Percentiles rank a stretch among this genome's conserved stretches.
Evolutionary conservation across 2,797 vertebrate species (phyloP).

Genomic region (Phalloptychus januarius): DNA sequence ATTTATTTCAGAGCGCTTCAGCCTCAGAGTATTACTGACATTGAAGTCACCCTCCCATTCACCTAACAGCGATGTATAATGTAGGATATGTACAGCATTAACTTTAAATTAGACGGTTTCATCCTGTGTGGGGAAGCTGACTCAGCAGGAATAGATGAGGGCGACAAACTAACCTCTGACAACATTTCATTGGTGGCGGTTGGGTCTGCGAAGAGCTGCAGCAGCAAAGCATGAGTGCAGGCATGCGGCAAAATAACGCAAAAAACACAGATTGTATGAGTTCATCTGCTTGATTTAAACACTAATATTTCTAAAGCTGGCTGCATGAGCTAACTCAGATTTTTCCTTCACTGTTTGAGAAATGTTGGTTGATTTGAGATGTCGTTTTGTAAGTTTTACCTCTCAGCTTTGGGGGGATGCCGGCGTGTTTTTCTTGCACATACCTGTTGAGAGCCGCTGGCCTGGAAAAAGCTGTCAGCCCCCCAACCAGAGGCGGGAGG

Average conservation of each 20-base stretch:
- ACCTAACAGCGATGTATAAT: not conserved
- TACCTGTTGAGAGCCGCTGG: slow-evolving; percentile 32
- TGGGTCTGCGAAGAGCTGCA: not conserved
- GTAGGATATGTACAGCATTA: not conserved
- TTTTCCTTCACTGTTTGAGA: not conserved
- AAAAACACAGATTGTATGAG: slow-evolving; percentile 11
- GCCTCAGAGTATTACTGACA: not conserved
- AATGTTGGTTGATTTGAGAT: not conserved
- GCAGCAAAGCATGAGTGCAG: slow-evolving; percentile 9
- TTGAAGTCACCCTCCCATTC: not conserved
- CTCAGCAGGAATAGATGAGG: not conserved
- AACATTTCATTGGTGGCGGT: not conserved
- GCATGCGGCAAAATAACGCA: slow-evolving; percentile 11
- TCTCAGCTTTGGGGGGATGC: not conserved
- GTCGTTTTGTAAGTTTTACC: slow-evolving; percentile 6
- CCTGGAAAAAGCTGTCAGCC: slow-evolving; percentile 6
- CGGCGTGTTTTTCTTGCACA: not conserved
- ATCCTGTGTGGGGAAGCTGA: not conserved
- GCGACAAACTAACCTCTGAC: not conserved
- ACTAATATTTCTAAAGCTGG: not conserved
- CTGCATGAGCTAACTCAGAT: not conserved
- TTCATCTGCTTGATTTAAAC: slow-evolving; percentile 5
- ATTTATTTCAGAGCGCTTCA: not conserved
- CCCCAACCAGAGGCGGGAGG: not conserved
- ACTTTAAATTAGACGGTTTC: not conserved